phyloP scores from a whole-genome alignment of 2,888 invertebrate genomes.

The Drosophila merina region DNA sequence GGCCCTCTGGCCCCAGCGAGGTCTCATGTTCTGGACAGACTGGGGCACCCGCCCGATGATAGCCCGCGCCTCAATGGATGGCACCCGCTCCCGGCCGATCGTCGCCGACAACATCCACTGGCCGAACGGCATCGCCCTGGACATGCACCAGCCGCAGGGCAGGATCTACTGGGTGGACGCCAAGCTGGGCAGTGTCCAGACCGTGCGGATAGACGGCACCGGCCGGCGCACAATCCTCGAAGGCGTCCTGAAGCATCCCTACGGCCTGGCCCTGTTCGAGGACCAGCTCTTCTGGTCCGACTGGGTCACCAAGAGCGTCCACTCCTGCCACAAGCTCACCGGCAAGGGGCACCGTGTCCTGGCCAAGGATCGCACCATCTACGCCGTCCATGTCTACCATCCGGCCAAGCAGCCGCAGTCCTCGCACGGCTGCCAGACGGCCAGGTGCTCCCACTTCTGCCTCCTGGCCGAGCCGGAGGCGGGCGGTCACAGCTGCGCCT shows the following conservation, averaged over 20 bases:
- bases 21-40: conserved; percentile 96
- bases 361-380: conserved; percentile 84
- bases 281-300: conserved; percentile 96
- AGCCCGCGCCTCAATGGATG: conserved; percentile 94
- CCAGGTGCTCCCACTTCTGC: conserved; percentile 91
- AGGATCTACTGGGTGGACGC: conserved; percentile 96
- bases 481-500: conserved; percentile 88
- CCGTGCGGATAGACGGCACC: conserved; percentile 87
- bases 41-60: conserved; percentile 91
- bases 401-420: conserved; percentile 86
- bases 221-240: conserved; percentile 87
- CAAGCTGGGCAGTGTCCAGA: conserved; percentile 88
- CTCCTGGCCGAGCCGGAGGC: conserved; percentile 86
- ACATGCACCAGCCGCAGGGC: conserved; percentile 86
- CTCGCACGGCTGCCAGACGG: conserved; percentile 87
- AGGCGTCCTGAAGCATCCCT: conserved; percentile 91
- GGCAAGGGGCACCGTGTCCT: conserved; percentile 87
- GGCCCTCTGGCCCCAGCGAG: conserved; percentile 88
- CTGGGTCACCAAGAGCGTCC: conserved; percentile 90
- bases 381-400: conserved; percentile 90
- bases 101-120: conserved; percentile 88
- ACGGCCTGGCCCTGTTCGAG: conserved; percentile 93
- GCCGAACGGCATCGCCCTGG: conserved; percentile 95
- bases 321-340: conserved; percentile 91
- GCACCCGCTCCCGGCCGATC: conserved; percentile 86